These are phyloP conservation scores for Brenthis ino DNA, from an alignment of 2,888 invertebrate genomes.

Conservation along the genomic window DNA sequence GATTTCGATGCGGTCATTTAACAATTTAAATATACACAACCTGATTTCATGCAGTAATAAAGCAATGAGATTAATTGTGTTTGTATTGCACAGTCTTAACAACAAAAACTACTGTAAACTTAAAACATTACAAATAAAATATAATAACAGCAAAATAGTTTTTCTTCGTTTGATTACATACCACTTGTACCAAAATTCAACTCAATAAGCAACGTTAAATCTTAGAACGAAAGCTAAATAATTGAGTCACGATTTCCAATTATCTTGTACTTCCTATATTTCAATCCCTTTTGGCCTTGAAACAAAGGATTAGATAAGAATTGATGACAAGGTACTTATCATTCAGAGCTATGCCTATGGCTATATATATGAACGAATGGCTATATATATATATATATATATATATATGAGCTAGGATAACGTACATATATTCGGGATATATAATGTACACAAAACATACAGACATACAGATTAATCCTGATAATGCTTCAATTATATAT, in stretches of 20 bases:
- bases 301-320: conserved; percentile 24
- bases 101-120: neutral
- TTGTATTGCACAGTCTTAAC: no score
- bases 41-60: no score
- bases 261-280: conserved; percentile 27
- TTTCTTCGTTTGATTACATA: neutral
- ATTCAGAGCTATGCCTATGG: neutral
- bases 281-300: conserved; percentile 22
- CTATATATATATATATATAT: no score
- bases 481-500: no score
- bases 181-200: conserved; percentile 17
- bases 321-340: neutral
- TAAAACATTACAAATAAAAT: neutral
- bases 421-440: no score
- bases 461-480: no score
- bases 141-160: neutral
- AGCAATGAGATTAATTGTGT: no score
- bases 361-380: no score
- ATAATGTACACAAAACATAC: no score
- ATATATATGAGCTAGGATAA: no score
- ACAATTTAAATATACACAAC: no score
- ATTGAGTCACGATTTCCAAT: conserved; percentile 41
- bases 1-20: no score
- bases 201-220: conserved; percentile 19
- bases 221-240: conserved; percentile 34